Base-by-base conservation (phyloP, 2,797 vertebrate species). In the Cygnus olor region DNA sequence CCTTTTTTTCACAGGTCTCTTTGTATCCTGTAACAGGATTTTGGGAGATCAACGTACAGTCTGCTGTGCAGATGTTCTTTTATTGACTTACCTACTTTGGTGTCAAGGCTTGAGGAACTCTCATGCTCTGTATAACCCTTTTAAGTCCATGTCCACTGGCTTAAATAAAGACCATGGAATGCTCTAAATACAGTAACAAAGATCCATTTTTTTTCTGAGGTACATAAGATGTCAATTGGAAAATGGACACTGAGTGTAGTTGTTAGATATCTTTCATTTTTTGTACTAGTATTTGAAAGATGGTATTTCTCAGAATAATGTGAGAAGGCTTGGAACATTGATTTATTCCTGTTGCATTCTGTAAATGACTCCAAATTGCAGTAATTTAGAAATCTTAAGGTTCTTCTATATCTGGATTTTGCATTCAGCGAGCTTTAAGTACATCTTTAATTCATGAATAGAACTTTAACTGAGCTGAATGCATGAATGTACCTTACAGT, bases 381-480 rank as follows among this genome's bases (percentile, higher is more conserved):
- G 94, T 90, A 91, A 93, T 96, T 96, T 95, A 88, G 79, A 92
- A 95, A 85, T 90, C 86, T 89, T 80, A 61, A 95, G 76, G 72
- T 95, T 96, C 88, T 92, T 94, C 91, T 95, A 66, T 89, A 94
- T 95, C 94, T 92, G 65, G 86, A 93, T 90, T 94, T 93, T 94
- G 85, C 72, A 63, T 94, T 95, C 79, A 86, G 69, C 65, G 85
- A 74, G 84, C 89, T 96, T 96, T 95, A 93, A 92, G 90, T 63
- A 66, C 65, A 90, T 94, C 72, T 94, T 95, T 87, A 92, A 92
- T 94, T 97, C 51, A 63, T 92, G 86, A 90, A 90, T 63, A 95
- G 72, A 94, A 90, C 70, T 94, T 92, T 86, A 94, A 85, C 72
- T 69, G 90, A 89, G 66, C 51, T 87, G 78, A 96, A 88, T 79